A percentile compares a stretch with the other conserved stretches of the same genome.
Evolutionary conservation across 2,797 vertebrate species (phyloP).

Genomic region (Ceryle rudis): DNA sequence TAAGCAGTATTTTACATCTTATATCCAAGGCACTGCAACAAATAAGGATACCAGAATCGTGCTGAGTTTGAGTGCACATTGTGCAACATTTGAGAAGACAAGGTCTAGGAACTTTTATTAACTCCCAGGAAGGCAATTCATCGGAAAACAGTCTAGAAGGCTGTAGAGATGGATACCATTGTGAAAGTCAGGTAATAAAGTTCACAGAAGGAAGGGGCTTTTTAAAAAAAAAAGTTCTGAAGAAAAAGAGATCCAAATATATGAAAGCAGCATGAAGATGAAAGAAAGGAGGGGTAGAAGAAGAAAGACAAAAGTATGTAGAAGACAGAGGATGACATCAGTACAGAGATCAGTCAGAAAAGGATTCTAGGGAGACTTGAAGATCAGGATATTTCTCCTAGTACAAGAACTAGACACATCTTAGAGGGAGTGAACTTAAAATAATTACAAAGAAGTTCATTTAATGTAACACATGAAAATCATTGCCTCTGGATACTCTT

Average conservation of each 20-base stretch:
- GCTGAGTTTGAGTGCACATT: background rate
- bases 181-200: background rate
- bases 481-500: background rate
- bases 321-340: background rate
- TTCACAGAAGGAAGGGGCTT: background rate
- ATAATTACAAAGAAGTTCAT: background rate
- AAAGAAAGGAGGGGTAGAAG: background rate
- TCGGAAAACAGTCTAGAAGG: background rate
- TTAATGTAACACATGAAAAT: constrained; percentile 37
- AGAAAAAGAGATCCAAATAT: background rate
- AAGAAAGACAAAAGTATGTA: background rate
- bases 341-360: background rate
- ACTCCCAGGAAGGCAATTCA: background rate
- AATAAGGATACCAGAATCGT: background rate
- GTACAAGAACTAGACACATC: background rate
- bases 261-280: background rate
- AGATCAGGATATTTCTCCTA: background rate
- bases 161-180: background rate
- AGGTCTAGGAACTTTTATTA: background rate
- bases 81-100: background rate
- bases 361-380: background rate
- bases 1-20: background rate
- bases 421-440: background rate
- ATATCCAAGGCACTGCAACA: background rate
- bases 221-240: background rate